A percentile compares a stretch with the other conserved stretches of the same genome.
Conservation (phyloP, 2,888 invertebrate genomes). For the Sicus ferrugineus region DNA sequence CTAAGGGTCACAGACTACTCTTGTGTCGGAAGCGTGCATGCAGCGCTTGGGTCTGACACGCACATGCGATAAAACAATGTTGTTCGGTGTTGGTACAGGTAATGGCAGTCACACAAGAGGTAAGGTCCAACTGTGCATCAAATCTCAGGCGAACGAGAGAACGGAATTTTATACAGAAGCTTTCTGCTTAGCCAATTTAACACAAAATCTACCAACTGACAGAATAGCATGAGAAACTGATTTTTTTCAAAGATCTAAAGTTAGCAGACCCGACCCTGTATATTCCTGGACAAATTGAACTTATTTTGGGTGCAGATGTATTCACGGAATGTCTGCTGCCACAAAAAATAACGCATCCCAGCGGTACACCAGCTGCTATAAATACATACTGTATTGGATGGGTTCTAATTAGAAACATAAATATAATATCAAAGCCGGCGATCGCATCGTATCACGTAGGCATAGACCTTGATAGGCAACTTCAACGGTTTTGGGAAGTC, state of each 20-base stretch:
- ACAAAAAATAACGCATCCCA: not conserved
- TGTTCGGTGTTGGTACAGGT: conserved; percentile 33
- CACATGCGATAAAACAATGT: conserved; percentile 30
- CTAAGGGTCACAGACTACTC: conserved; percentile 32
- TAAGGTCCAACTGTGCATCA: conserved; percentile 29
- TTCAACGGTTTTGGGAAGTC: too few relatives aligned
- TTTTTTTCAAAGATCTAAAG: conserved; percentile 18
- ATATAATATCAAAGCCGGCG: too few relatives aligned
- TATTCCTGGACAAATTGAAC: conserved; percentile 18
- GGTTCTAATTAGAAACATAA: not conserved
- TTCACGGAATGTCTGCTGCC: not conserved
- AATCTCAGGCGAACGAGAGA: not conserved
- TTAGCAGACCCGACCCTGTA: conserved; percentile 17
- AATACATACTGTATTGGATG: conserved; percentile 2
- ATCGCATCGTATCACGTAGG: too few relatives aligned
- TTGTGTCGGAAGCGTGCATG: conserved; percentile 34
- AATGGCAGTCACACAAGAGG: conserved; percentile 24
- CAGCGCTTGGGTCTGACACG: conserved; percentile 32
- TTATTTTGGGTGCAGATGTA: conserved; percentile 25
- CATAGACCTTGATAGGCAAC: too few relatives aligned
- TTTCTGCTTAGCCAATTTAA: conserved; percentile 30
- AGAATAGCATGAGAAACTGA: conserved; percentile 12
- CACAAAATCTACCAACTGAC: conserved; percentile 32
- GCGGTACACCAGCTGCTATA: not conserved
- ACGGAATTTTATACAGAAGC: conserved; percentile 17